phyloP scores from a whole-genome alignment of 2,113 vertebrate genomes.

The Alethe castanea region DNA sequence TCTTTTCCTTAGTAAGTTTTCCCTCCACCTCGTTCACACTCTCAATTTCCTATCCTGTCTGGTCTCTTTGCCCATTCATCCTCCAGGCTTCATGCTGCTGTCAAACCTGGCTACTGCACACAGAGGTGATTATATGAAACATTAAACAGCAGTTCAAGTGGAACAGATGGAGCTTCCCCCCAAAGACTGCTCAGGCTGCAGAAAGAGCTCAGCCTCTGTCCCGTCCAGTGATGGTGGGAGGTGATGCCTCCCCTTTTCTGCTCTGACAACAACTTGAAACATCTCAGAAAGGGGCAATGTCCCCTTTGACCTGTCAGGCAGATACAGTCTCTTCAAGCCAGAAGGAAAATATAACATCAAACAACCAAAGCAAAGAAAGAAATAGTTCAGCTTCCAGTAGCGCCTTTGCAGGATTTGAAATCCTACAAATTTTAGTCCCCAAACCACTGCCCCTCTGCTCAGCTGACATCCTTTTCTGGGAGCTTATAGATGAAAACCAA shows the following conservation, averaged over 20 bases:
- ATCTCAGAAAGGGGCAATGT: neutral
- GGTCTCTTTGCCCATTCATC: neutral
- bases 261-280: neutral
- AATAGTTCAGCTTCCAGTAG: neutral
- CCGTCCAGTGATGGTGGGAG: rapidly evolving
- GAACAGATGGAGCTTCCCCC: neutral
- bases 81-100: neutral
- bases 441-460: neutral
- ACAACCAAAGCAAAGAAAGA: constrained; percentile 34
- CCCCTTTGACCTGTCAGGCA: neutral
- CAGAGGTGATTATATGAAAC: neutral
- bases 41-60: neutral
- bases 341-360: constrained; percentile 9
- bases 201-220: neutral
- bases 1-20: neutral
- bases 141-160: neutral
- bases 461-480: neutral
- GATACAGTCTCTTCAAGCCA: neutral
- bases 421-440: neutral
- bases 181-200: neutral
- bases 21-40: neutral
- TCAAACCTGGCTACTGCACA: neutral
- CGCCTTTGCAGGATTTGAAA: neutral
- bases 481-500: neutral
- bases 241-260: neutral